A percentile compares a stretch with the other conserved stretches of the same genome.
Conservation (phyloP, 2,113 vertebrate species). For the Turdus rufiventris region DNA sequence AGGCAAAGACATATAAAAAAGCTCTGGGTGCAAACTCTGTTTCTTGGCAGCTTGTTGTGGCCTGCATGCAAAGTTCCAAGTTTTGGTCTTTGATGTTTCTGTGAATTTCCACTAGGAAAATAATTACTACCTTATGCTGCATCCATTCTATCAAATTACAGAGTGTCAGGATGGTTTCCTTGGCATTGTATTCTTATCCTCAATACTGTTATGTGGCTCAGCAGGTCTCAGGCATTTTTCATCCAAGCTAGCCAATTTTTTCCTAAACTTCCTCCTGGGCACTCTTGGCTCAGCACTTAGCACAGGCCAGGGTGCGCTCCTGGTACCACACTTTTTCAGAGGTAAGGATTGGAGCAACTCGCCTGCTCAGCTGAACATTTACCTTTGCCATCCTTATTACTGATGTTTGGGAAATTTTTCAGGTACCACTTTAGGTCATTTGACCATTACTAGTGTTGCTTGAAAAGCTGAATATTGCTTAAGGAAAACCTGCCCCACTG, state of each 20-base stretch:
- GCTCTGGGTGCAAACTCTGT: neutral
- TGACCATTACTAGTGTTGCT: neutral
- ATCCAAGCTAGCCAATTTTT: neutral
- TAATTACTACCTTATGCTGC: neutral
- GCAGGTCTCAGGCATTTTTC: neutral
- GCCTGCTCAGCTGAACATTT: neutral
- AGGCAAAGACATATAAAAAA: neutral
- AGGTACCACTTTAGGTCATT: neutral
- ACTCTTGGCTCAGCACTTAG: neutral
- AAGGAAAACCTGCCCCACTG: neutral
- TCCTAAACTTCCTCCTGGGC: neutral
- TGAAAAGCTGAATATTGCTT: neutral
- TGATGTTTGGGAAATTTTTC: neutral
- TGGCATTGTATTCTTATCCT: neutral
- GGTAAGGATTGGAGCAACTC: neutral
- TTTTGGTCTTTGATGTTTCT: neutral
- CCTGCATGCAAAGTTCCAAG: neutral
- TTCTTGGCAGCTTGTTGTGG: neutral
- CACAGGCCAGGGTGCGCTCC: neutral
- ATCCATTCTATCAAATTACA: neutral
- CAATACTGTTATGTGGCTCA: rapidly evolving
- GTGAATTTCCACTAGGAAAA: neutral
- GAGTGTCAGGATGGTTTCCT: neutral
- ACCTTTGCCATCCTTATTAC: neutral
- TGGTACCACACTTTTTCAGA: neutral